A percentile compares a stretch with the other conserved stretches of the same genome.
These are phyloP conservation scores for Tromatobia lineatoria DNA, from an alignment of 2,888 invertebrate species.

Conservation along the genomic window DNA sequence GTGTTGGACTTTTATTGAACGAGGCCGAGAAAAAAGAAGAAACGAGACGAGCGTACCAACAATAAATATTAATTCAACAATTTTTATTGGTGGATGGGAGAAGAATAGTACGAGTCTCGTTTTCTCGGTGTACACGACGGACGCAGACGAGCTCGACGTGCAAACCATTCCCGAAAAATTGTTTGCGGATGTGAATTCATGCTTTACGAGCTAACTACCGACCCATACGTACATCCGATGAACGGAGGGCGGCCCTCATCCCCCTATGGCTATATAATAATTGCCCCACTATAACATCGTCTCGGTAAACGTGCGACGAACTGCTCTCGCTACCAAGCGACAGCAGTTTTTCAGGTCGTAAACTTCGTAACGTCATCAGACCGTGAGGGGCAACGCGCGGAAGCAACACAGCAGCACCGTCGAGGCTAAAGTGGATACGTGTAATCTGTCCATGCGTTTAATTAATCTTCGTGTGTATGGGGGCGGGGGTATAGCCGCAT, in stretches of 20 bases:
- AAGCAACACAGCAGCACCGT: conserved; percentile 63
- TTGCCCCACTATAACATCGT: conserved; percentile 54
- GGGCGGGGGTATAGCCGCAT: conserved; percentile 41
- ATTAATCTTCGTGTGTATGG: conserved; percentile 79
- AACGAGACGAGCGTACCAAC: neutral
- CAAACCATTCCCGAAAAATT: conserved; percentile 24
- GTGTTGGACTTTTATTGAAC: conserved; percentile 13
- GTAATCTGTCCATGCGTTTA: conserved; percentile 82
- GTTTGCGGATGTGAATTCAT: conserved; percentile 32
- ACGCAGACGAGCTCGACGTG: conserved; percentile 2
- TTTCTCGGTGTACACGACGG: conserved; percentile 1
- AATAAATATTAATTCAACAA: conserved; percentile 35
- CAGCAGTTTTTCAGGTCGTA: conserved; percentile 77
- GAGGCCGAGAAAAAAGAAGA: neutral
- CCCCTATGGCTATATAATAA: conserved; percentile 68
- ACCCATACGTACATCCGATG: conserved; percentile 20
- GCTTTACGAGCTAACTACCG: conserved; percentile 53
- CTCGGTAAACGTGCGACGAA: conserved; percentile 28
- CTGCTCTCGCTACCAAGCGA: conserved; percentile 20
- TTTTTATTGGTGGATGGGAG: conserved; percentile 16
- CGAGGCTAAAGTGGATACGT: conserved; percentile 71
- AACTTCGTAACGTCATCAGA: conserved; percentile 81
- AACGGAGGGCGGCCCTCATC: neutral
- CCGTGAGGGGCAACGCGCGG: conserved; percentile 55
- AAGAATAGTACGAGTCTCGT: neutral